phyloP scores from a whole-genome alignment of 2,888 invertebrate species.

The Ormyrus rosae region DNA sequence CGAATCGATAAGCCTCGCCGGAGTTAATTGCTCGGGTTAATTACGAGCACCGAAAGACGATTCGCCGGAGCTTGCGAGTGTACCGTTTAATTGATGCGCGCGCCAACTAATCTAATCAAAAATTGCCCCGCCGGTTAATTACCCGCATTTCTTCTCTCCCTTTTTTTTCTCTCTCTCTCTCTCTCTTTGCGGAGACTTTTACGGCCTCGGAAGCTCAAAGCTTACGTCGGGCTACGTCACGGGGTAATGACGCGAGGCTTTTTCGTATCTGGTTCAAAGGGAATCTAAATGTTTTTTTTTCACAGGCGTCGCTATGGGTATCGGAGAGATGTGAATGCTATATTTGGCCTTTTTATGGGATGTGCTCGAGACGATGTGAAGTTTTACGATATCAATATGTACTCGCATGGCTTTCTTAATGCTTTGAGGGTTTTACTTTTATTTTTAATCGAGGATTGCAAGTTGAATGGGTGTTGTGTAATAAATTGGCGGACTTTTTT shows the following conservation, averaged over 20 bases:
- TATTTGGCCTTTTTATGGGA: too few relatives aligned
- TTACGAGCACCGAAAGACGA: constrained; percentile 44
- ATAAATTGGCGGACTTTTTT: not conserved
- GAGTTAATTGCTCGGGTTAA: constrained; percentile 53
- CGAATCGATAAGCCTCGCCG: constrained; percentile 9
- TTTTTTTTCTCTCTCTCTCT: not conserved
- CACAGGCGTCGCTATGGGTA: too few relatives aligned
- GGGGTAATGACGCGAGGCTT: constrained; percentile 28
- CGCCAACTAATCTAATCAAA: constrained; percentile 52
- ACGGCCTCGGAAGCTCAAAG: too few relatives aligned
- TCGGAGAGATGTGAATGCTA: too few relatives aligned
- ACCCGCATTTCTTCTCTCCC: constrained; percentile 33
- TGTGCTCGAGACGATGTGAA: too few relatives aligned
- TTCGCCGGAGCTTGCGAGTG: constrained; percentile 18
- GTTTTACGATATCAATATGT: too few relatives aligned
- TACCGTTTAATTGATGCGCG: constrained; percentile 43
- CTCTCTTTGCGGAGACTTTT: not conserved
- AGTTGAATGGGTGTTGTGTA: not conserved
- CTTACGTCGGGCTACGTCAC: constrained; percentile 7
- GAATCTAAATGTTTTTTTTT: too few relatives aligned
- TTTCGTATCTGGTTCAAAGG: too few relatives aligned
- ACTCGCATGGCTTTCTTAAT: too few relatives aligned
- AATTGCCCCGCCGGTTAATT: constrained; percentile 44
- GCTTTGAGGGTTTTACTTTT: too few relatives aligned
- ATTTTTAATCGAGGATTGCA: too few relatives aligned